These are phyloP conservation scores for Cervus canadensis DNA, from an alignment of 2,113 vertebrate genomes.

Conservation along the genomic window DNA sequence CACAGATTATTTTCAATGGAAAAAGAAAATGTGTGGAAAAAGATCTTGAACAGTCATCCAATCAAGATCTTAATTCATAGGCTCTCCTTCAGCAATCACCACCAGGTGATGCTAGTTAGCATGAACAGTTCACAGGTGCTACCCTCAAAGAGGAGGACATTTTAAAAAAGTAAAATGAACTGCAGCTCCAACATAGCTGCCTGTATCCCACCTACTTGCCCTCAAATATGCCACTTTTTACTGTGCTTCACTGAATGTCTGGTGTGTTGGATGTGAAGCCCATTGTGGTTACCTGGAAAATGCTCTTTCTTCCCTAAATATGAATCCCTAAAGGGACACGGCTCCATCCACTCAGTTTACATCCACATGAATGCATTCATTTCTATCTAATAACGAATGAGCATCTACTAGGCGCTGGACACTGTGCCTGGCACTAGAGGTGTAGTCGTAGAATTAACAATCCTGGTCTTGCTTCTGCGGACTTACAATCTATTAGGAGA, in stretches of 20 bases:
- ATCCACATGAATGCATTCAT: neutral
- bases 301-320: neutral
- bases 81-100: constrained; percentile 32
- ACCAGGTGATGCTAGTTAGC: constrained; percentile 63
- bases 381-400: neutral
- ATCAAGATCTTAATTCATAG: constrained; percentile 59
- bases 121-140: constrained; percentile 58
- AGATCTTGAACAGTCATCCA: constrained; percentile 29
- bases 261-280: neutral
- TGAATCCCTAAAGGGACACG: neutral
- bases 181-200: neutral
- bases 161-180: neutral
- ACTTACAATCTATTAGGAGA: neutral
- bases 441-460: neutral
- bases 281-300: neutral
- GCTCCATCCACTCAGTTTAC: neutral
- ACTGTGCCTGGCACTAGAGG: neutral
- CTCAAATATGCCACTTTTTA: neutral
- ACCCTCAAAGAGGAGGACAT: neutral
- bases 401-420: neutral
- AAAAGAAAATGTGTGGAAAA: neutral
- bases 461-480: neutral
- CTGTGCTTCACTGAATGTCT: neutral
- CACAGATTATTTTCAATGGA: constrained; percentile 19
- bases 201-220: neutral